Evolutionary conservation across 2,797 vertebrate genomes (phyloP), one percentile per base, ranked within the genome.

Genomic region (Eutrigla gurnardus): DNA sequence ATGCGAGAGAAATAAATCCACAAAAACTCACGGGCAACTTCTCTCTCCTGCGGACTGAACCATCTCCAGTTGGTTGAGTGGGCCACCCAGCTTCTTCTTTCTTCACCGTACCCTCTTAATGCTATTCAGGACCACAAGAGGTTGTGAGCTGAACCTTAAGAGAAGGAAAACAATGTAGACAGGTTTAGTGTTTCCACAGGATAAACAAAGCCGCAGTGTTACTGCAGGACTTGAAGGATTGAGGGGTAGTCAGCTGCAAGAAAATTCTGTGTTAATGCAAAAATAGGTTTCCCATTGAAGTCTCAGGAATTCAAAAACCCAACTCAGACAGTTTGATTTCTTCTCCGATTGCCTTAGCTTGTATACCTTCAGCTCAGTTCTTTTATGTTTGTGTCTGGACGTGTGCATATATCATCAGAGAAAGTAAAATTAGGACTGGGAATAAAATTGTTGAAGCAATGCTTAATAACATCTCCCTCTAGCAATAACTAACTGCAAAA

Each of bases 71-170:
- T 70, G 61, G 55, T 49, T n/a, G 36, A 70, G 32, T 55, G 55
- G 59, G 11, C 75, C 62, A 42, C 35, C 64, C 76, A 72, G 37
- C 13, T 62, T 63, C 60, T 73, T 65, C 71, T 65, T 70, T 73
- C 47, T 45, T 70, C 25, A 3, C 32, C 36, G 46, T 32, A 57
- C 37, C 36, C 36, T 54, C 15, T 69, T 57, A 17, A 58, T 49
- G 36, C 25, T 18, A 32, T 65, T 78, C 52, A 70, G 4, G 15
- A 35, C 11, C 57, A 61, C 61, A 54, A 69, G 42, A 46, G 63
- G 47, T 59, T 25, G 9, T 25, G 50, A 70, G 39, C 61, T 61
- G 17, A 61, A 63, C 39, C 71, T 49, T 13, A 47, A 62, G 25
- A 52, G 13, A 50, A 76, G 32, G 52, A 45, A 17, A 74, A 58